Conservation (phyloP, 2,797 vertebrate species). For the Onychomys arenicola region DNA sequence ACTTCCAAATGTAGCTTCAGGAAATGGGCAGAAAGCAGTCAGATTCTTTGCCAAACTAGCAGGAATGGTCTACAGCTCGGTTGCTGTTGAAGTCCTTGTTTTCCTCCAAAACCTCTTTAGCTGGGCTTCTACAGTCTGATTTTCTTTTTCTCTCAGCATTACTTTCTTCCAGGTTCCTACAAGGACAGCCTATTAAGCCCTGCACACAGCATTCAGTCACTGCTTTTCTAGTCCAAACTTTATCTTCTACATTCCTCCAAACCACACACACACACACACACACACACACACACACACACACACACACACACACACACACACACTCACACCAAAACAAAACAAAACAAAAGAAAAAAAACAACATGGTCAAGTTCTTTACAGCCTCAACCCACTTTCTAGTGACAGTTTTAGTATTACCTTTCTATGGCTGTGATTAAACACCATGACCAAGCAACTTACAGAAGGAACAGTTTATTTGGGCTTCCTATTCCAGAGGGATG, state of each 20-base stretch:
- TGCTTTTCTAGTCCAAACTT: neutral
- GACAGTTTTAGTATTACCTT: neutral
- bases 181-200: neutral
- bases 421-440: neutral
- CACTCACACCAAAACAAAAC: no score
- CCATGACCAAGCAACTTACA: neutral
- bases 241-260: neutral
- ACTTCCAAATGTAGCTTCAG: neutral
- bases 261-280: no score
- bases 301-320: no score
- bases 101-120: neutral
- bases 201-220: neutral
- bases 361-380: neutral
- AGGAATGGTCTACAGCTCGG: neutral
- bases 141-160: neutral
- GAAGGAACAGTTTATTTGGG: neutral
- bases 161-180: neutral
- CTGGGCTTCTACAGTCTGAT: neutral
- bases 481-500: neutral
- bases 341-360: neutral
- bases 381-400: neutral
- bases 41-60: neutral
- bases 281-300: no score
- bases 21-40: neutral
- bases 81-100: neutral